phyloP scores from a whole-genome alignment of 2,797 vertebrate genomes.

The Coccyzus lansbergi region DNA sequence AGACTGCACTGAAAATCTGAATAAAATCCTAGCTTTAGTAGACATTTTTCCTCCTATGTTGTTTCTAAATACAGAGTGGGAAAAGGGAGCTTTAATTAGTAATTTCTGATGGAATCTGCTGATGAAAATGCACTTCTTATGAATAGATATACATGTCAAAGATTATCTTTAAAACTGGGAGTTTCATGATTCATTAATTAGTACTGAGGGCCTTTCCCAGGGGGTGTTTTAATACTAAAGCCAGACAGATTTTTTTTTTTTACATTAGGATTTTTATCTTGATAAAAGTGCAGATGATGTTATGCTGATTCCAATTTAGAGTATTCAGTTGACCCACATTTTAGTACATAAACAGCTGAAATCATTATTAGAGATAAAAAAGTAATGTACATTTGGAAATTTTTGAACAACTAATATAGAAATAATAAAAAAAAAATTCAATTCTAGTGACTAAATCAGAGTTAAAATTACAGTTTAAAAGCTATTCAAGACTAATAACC shows the following conservation, averaged over 20 bases:
- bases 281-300: not conserved
- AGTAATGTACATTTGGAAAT: not conserved
- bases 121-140: conserved; percentile 65
- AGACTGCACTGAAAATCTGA: conserved; percentile 67
- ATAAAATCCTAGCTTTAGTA: conserved; percentile 72
- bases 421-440: not conserved
- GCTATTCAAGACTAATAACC: not conserved
- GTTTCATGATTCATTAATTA: conserved; percentile 76
- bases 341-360: not conserved
- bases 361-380: not conserved
- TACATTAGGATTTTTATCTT: conserved; percentile 51
- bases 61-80: conserved; percentile 53
- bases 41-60: conserved; percentile 30
- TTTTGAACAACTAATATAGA: not conserved
- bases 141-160: conserved; percentile 72
- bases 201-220: conserved; percentile 53
- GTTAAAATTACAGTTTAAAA: not conserved
- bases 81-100: conserved; percentile 72
- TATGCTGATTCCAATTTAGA: not conserved
- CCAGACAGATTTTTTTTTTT: conserved; percentile 14
- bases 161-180: conserved; percentile 73
- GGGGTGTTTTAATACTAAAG: conserved; percentile 50
- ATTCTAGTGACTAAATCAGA: not conserved
- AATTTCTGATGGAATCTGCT: conserved; percentile 69
- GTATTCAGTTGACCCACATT: not conserved